phyloP scores from a whole-genome alignment of 2,797 vertebrate genomes.

The Anableps anableps region DNA sequence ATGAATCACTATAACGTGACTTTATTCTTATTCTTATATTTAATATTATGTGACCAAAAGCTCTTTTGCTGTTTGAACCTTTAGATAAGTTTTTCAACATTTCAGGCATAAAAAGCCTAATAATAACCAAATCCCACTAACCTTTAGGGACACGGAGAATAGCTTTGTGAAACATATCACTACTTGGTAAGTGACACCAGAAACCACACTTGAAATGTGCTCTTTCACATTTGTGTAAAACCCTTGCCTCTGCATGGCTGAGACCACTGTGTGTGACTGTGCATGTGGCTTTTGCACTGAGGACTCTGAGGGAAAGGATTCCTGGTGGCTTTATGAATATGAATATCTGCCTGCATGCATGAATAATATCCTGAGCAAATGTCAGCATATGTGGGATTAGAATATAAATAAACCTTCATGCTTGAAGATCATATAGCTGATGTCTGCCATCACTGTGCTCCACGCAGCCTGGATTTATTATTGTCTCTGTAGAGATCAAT shows the following conservation, averaged over 20 bases:
- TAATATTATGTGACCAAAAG: neutral
- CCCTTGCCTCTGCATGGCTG: neutral
- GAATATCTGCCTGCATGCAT: constrained; percentile 61
- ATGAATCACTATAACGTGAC: too few species aligned
- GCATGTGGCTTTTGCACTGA: constrained; percentile 34
- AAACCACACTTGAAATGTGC: constrained; percentile 18
- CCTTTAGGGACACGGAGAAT: constrained; percentile 9
- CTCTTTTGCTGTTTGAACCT: neutral
- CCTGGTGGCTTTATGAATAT: constrained; percentile 66
- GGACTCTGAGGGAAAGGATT: constrained; percentile 42
- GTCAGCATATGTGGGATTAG: constrained; percentile 56
- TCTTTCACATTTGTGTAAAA: neutral
- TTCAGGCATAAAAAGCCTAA: neutral
- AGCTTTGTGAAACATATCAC: constrained; percentile 15
- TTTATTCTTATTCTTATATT: too few species aligned
- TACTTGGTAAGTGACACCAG: constrained; percentile 25
- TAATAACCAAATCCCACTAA: constrained; percentile 9
- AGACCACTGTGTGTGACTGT: constrained; percentile 2
- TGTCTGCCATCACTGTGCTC: neutral
- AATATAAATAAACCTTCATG: constrained; percentile 61
- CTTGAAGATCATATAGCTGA: constrained; percentile 13
- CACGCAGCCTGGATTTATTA: constrained; percentile 4
- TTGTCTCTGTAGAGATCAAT: neutral
- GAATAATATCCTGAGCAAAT: constrained; percentile 69
- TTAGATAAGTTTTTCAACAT: neutral